Conservation (phyloP, 2,888 invertebrate species). For the Andrena haemorrhoa region DNA sequence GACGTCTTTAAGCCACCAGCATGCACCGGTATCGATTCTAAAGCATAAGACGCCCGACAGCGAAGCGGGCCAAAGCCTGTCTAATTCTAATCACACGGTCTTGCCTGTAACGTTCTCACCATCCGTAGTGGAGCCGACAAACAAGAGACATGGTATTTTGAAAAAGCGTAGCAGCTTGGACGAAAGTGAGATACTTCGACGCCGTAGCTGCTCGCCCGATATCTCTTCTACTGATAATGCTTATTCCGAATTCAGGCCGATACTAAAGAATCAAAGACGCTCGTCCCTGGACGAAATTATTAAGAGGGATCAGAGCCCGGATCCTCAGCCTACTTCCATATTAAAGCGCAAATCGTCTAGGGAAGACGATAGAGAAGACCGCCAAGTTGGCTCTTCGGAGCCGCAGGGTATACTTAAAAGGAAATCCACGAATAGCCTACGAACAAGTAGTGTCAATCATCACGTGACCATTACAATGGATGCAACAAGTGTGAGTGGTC, state of each 20-base stretch:
- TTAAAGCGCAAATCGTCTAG: conserved; percentile 89
- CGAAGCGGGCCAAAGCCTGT: conserved; percentile 81
- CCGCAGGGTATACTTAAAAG: conserved; percentile 93
- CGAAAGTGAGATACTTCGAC: conserved; percentile 90
- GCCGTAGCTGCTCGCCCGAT: conserved; percentile 90
- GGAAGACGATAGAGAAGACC: conserved; percentile 87
- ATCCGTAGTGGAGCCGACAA: conserved; percentile 89
- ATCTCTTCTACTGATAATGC: conserved; percentile 87
- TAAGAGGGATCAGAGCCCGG: conserved; percentile 88
- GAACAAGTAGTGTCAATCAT: conserved; percentile 87
- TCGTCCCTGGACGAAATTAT: conserved; percentile 90
- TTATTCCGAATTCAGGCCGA: conserved; percentile 88
- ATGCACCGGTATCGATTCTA: conserved; percentile 86
- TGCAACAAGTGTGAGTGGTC: conserved; percentile 86
- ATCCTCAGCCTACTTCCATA: conserved; percentile 88
- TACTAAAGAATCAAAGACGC: conserved; percentile 89
- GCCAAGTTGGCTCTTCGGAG: conserved; percentile 88
- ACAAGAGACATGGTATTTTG: conserved; percentile 91
- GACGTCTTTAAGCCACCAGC: conserved; percentile 64
- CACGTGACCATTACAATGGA: conserved; percentile 90
- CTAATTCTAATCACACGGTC: conserved; percentile 83
- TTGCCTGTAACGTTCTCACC: conserved; percentile 94
- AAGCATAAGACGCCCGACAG: conserved; percentile 86
- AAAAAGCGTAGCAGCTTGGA: conserved; percentile 94
- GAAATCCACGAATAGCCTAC: conserved; percentile 89